A percentile compares a stretch with the other conserved stretches of the same genome.
Conservation (phyloP, 2,113 vertebrate species). For the Alethe castanea region DNA sequence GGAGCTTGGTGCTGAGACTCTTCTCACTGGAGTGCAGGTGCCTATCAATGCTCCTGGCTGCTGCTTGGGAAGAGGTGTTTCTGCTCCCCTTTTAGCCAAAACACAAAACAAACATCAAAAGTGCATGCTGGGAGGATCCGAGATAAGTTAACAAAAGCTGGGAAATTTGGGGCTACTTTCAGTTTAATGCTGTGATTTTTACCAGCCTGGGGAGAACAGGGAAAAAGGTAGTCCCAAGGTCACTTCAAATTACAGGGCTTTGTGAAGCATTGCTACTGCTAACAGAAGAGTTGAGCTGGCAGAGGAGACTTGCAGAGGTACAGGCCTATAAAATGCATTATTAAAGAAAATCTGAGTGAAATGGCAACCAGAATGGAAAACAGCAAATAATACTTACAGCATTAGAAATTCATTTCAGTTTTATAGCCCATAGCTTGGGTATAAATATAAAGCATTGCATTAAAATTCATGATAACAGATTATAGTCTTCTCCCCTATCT, state of each 20-base stretch:
- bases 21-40: neutral
- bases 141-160: neutral
- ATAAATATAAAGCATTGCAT: slow-evolving; percentile 58
- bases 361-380: slow-evolving; percentile 43
- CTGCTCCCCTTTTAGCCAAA: neutral
- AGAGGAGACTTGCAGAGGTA: slow-evolving; percentile 3
- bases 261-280: neutral
- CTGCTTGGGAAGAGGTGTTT: neutral
- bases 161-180: neutral
- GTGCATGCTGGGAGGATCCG: neutral
- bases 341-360: slow-evolving; percentile 55
- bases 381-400: slow-evolving; percentile 40
- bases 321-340: slow-evolving; percentile 55
- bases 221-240: slow-evolving; percentile 33
- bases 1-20: neutral
- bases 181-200: slow-evolving; percentile 17
- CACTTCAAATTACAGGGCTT: slow-evolving; percentile 23
- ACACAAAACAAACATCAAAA: neutral
- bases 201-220: neutral
- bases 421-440: slow-evolving; percentile 45
- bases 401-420: slow-evolving; percentile 49
- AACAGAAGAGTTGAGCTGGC: neutral
- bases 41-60: neutral
- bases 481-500: slow-evolving; percentile 24
- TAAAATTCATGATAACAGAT: slow-evolving; percentile 62